Evolutionary conservation across 2,888 invertebrate species (phyloP), one percentile per base, ranked within the genome.

Genomic region (Microplitis deprimator): DNA sequence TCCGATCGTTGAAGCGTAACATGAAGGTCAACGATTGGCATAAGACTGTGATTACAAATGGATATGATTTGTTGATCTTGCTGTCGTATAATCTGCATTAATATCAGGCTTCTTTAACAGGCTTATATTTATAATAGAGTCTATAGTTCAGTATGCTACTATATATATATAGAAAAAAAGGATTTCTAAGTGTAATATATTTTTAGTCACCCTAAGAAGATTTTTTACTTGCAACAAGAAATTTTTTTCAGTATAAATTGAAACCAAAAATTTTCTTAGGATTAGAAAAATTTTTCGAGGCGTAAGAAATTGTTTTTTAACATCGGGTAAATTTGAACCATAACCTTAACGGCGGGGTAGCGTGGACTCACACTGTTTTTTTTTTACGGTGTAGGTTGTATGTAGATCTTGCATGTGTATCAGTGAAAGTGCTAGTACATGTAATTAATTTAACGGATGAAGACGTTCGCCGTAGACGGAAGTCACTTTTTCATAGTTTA

Each of bases 1-100:
- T 80, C 77, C 75, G 77, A 76, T 74, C 78, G 76, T 64, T 65
- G 73, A 78, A 76, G 77, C 79, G 71, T 78, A 77, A 81, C 79
- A 20, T 61, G 7, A 67, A 72, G 71, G 76, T 72, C 61, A 62
- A 62, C 40, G 73, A 77, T 68, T 68, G 67, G 40, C 68, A 39
- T 61, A 6, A 74, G 38, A 40, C 16, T 41, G 29, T 8, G 40
- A 61, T 40, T 68, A 72, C 65, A 61, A 68, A 67, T 73, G 64
- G 10, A 68, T 73, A 65, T 50, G 13, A 77, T 68, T n/a, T 39
- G 29, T 40, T 6, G 62, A 60, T 70, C 20, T 70, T 10, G 29
- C 50, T 59, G n/a, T 29, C 7, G n/a, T 70, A 13, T 60, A 60
- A n/a, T 68, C 68, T 59, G 50, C 50, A 50, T 71, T 62, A 62